Base-by-base conservation (phyloP, 2,113 vertebrate species). In the Muntiacus muntjak region DNA sequence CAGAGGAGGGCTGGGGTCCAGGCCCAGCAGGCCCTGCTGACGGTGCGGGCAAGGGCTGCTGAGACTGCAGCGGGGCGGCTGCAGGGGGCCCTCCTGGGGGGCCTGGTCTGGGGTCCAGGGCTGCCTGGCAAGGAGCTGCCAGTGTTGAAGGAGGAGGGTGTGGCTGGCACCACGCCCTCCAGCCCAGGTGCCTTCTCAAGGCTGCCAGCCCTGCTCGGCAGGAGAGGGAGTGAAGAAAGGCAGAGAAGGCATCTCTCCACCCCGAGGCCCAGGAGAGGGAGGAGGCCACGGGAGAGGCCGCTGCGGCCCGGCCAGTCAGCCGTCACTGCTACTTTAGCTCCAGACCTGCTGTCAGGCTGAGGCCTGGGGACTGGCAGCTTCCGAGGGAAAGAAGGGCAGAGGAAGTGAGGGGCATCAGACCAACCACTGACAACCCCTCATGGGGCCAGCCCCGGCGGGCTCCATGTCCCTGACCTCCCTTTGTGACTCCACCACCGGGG, bases 361-460 rank as follows among this genome's bases (percentile, higher is more conserved):
- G 79, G 23, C 36, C 45, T 12, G 7, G 55, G 85, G 57, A 28
- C 1, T 0, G 1, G 52, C 84, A 54, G 54, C 89, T 57, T 19
- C 45, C 3, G 33, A 33, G 28, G 25, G 55, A n/a, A 43, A 47
- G n/a, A 7, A n/a, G 40, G 78, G 17, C 33, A 28, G 82, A 36
- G 85, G 58, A 50, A 2, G 36, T 0, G 10, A 43, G 30, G 14
- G n/a, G 13, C 5, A 1, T 81, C 10, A 3, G 17, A 52, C 13
- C 78, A 12, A 52, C 47, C 78, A 81, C 78, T 6, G 87, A 57
- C 40, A 26, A 52, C 17, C 17, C 8, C 0, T 58, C 26, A 1
- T 1, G 11, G 2, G 4, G 43, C 55, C 43, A 28, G n/a, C 2
- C 3, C 54, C 1, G 5, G 21, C 0, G 28, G 50, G 7, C n/a